Conservation (phyloP, 2,888 invertebrate genomes). For the Tipula confusa region DNA sequence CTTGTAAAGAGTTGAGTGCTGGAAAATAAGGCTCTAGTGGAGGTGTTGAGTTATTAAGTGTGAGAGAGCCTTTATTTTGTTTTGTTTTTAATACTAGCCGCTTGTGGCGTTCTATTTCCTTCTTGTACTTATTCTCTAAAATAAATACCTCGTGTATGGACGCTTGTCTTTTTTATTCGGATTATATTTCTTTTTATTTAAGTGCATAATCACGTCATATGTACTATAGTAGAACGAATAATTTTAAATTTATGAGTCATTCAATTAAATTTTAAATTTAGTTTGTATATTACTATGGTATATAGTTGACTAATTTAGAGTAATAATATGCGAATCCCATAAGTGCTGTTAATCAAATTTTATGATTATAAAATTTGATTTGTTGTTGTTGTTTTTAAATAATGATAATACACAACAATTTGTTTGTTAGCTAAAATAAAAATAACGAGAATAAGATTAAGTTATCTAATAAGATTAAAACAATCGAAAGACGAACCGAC, state of each 20-base stretch:
- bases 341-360: not conserved
- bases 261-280: not conserved
- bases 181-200: too few relatives aligned
- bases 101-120: too few relatives aligned
- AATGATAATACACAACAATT: not conserved
- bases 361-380: conserved; percentile 12
- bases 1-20: too few relatives aligned
- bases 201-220: not conserved
- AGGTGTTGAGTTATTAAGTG: too few relatives aligned
- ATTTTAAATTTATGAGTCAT: not conserved
- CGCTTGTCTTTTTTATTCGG: too few relatives aligned
- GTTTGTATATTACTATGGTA: not conserved
- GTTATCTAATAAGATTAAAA: not conserved
- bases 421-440: not conserved
- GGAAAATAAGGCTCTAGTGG: too few relatives aligned
- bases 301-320: not conserved
- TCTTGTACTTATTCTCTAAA: too few relatives aligned
- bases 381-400: not conserved
- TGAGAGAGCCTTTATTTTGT: too few relatives aligned
- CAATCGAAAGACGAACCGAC: not conserved
- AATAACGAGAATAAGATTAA: conserved; percentile 5
- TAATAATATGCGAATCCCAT: not conserved
- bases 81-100: too few relatives aligned
- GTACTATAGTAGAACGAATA: not conserved
- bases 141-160: too few relatives aligned